These are phyloP conservation scores for Phalanger gymnotis DNA, from an alignment of 2,797 vertebrate genomes.

Conservation along the genomic window DNA sequence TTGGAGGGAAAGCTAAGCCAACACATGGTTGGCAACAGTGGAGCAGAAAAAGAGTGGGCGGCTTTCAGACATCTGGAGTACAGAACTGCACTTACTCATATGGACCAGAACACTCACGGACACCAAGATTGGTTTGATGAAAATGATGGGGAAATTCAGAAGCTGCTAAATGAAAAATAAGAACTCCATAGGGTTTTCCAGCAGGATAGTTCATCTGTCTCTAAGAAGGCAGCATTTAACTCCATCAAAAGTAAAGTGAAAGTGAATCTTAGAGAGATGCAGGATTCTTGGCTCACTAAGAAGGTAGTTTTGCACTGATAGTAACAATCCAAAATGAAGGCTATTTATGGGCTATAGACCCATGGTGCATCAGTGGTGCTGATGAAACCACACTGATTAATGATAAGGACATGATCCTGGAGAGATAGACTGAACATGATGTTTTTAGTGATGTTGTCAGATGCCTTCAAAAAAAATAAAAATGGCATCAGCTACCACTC, in stretches of 20 bases:
- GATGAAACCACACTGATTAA: background rate
- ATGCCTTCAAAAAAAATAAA: background rate
- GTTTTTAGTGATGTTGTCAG: background rate
- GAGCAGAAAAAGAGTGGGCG: background rate
- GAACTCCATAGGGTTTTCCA: too few relatives aligned
- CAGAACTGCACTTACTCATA: too few relatives aligned
- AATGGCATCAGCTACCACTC: background rate
- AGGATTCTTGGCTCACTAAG: background rate
- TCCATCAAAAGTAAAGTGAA: background rate
- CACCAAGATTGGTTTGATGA: too few relatives aligned
- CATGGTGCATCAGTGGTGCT: background rate
- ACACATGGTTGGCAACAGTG: background rate
- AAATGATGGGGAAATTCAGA: too few relatives aligned
- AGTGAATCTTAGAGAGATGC: background rate
- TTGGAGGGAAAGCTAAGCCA: background rate
- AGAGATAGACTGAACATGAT: background rate
- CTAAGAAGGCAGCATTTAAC: background rate
- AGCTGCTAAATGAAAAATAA: too few relatives aligned
- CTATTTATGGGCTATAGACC: background rate
- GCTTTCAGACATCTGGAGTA: background rate
- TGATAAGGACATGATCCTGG: background rate
- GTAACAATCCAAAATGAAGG: background rate
- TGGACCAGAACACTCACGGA: too few relatives aligned
- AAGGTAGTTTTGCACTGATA: too few relatives aligned
- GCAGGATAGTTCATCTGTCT: too few relatives aligned